Percentiles rank a stretch among this genome's conserved stretches.
phyloP scores from a whole-genome alignment of 2,888 invertebrate species.

The Chironomus riparius region DNA sequence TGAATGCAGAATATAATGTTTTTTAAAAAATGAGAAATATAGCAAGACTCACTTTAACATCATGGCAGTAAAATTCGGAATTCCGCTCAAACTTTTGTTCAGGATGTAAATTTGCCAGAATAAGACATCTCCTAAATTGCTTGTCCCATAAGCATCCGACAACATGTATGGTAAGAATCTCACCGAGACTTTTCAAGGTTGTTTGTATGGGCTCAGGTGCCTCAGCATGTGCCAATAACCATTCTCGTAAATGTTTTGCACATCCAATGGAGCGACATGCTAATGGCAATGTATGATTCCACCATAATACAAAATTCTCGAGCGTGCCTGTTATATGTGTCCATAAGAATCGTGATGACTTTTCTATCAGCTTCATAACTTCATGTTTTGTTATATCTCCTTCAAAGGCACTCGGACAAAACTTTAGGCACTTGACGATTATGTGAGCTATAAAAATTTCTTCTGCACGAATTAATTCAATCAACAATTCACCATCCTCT shows the following conservation, averaged over 20 bases:
- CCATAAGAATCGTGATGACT: slow-evolving; percentile 51
- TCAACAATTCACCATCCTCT: slow-evolving; percentile 49
- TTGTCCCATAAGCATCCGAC: slow-evolving; percentile 75
- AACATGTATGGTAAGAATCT: slow-evolving; percentile 68
- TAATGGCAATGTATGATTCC: slow-evolving; percentile 60
- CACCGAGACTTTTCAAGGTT: slow-evolving; percentile 63
- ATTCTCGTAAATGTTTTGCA: slow-evolving; percentile 55
- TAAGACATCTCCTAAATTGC: slow-evolving; percentile 41
- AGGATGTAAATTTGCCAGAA: slow-evolving; percentile 31
- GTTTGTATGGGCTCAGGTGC: slow-evolving; percentile 61
- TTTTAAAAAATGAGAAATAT: not conserved
- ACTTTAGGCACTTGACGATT: slow-evolving; percentile 30
- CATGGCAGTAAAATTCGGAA: slow-evolving; percentile 8
- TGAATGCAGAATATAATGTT: not conserved
- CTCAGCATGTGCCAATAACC: slow-evolving; percentile 47
- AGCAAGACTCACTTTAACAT: not conserved
- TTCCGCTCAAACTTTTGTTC: slow-evolving; percentile 10
- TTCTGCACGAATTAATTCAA: slow-evolving; percentile 57
- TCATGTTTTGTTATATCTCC: slow-evolving; percentile 15
- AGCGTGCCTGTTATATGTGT: slow-evolving; percentile 69
- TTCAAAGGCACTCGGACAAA: slow-evolving; percentile 31
- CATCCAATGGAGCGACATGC: slow-evolving; percentile 56
- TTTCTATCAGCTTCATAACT: slow-evolving; percentile 33
- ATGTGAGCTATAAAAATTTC: slow-evolving; percentile 51
- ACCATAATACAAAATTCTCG: slow-evolving; percentile 77